A percentile compares a stretch with the other conserved stretches of the same genome.
These are phyloP conservation scores for Conus betulinus DNA, from an alignment of 1,140 invertebrate genomes.

Conservation along the genomic window DNA sequence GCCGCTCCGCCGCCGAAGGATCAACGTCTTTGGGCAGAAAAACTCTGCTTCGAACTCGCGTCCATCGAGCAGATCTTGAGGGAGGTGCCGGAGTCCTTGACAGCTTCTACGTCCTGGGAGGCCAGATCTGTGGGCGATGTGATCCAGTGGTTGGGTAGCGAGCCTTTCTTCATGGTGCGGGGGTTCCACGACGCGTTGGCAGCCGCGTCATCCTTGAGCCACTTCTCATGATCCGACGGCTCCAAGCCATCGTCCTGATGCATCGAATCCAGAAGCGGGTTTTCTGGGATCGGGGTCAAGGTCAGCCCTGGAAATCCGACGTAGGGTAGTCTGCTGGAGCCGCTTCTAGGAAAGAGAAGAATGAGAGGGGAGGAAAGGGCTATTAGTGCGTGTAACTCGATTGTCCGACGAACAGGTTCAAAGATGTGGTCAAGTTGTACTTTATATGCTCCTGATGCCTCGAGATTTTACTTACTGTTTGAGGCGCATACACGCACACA, in stretches of 20 bases:
- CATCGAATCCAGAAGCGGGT: not conserved
- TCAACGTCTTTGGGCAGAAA: conserved; percentile 1
- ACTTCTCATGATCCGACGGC: not conserved
- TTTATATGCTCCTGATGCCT: no score
- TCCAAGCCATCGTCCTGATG: not conserved
- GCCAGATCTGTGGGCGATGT: not conserved
- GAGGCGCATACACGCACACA: not conserved
- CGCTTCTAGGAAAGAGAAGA: not conserved
- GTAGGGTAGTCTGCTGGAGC: not conserved
- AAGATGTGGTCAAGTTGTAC: no score
- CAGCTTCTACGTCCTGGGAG: not conserved
- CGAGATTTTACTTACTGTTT: not conserved
- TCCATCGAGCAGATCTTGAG: not conserved
- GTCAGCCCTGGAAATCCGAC: conserved; percentile 22
- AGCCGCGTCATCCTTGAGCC: not conserved
- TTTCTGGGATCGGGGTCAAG: conserved; percentile 15
- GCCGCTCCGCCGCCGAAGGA: not conserved
- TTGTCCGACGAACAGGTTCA: no score
- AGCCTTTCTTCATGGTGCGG: not conserved
- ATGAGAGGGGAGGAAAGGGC: not conserved
- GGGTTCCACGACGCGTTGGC: not conserved
- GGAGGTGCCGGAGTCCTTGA: not conserved
- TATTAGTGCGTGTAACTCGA: no score
- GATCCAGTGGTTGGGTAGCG: not conserved
- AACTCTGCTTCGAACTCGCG: not conserved